phyloP scores from a whole-genome alignment of 2,888 invertebrate species.

The Heliothis peltigera region DNA sequence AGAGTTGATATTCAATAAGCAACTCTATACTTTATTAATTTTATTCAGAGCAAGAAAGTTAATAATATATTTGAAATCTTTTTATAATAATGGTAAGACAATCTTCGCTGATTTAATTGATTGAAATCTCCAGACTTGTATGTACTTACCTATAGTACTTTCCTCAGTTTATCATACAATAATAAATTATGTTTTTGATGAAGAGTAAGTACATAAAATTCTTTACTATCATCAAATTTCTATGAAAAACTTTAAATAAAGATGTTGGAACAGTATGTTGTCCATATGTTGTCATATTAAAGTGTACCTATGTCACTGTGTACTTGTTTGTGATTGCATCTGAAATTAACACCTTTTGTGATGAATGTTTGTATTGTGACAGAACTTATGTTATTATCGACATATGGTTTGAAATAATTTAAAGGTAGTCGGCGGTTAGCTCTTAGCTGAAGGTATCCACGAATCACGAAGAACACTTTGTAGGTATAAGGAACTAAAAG shows the following conservation, averaged over 20 bases:
- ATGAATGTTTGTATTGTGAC: constrained; percentile 23
- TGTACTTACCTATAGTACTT: neutral
- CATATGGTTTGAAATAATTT: constrained; percentile 1
- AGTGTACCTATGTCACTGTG: constrained; percentile 3
- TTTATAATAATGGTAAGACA: no score
- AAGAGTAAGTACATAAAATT: neutral
- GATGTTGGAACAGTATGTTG: no score
- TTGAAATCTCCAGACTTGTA: neutral
- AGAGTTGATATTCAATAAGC: no score
- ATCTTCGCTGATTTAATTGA: neutral
- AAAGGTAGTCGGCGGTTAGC: neutral
- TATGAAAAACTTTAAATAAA: neutral
- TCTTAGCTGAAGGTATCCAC: neutral
- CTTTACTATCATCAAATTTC: neutral
- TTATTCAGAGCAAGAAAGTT: no score
- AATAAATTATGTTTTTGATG: neutral
- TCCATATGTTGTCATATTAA: neutral
- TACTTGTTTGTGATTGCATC: constrained; percentile 7
- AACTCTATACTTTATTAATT: no score
- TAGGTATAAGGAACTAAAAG: constrained; percentile 15
- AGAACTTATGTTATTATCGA: constrained; percentile 1
- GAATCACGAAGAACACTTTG: constrained; percentile 14
- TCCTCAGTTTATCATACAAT: neutral
- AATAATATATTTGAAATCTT: no score
- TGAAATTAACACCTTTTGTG: constrained; percentile 8